Evolutionary conservation across 2,797 vertebrate species (phyloP), one percentile per base, ranked within the genome.

Genomic region (Typhlichthys subterraneus): DNA sequence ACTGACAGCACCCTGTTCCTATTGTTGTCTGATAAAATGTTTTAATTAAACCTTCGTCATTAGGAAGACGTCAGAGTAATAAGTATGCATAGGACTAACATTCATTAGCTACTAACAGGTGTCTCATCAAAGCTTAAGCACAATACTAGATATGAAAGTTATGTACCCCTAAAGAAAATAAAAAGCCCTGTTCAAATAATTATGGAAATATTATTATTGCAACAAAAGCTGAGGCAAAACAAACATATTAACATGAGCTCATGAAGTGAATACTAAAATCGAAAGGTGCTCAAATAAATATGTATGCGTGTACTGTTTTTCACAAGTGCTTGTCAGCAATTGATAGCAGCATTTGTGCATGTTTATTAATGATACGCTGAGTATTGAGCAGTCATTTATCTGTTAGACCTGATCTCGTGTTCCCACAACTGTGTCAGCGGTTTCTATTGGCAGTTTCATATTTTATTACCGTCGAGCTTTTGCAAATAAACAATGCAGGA

Each of bases 41-140:
- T 90, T 88, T 85, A 87, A 90, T 91, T 88, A 80, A 87, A 90
- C 72, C 82, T 57, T 55, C 71, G 77, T 88, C 81, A 85, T 89
- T 90, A 91, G 78, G 65, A 83, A 84, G 75, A 65, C 58, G 57
- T 79, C 81, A 77, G 68, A 73, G 82, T 91, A 81, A 91, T 89
- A 80, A 87, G 91, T 88, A 23, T 23, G 84, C 79, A 84, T 76
- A 33, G 61, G 87, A 88, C 77, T 85, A 83, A 91, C 90, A 88
- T 84, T 83, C 83, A 83, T 52, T 65, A 77, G 75, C 84, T 91
- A 91, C 91, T 90, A 91, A 92, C 90, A 90, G 85, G 86, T 85
- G 85, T 76, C 83, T 85, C 87, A 86, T 69, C 70, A 65, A 2
- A 70, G 78, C 77, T 88, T 80, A 83, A 81, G 70, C 76, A 72